Evolutionary conservation across 2,113 vertebrate species (phyloP).

Genomic region (Melanostigma gelatinosum): DNA sequence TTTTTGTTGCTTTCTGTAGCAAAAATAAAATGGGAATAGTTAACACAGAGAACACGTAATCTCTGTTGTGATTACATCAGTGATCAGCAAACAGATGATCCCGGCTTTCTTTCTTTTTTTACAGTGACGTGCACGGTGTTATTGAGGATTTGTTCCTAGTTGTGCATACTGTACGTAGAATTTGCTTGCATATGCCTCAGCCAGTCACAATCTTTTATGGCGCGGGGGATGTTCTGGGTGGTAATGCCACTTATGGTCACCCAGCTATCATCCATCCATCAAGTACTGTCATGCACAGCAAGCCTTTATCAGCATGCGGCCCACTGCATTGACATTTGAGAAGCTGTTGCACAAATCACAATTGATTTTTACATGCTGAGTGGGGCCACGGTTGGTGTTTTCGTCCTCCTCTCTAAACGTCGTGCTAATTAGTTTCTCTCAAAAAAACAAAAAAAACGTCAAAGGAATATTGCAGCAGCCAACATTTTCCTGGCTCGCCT

Average conservation of each 20-base stretch:
- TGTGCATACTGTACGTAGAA: neutral
- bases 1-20: neutral
- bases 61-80: constrained; percentile 28
- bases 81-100: constrained; percentile 34
- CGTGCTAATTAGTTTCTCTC: constrained; percentile 46
- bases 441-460: constrained; percentile 23
- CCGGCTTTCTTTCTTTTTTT: neutral
- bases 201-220: neutral
- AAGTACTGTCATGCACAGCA: constrained; percentile 10
- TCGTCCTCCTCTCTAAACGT: constrained; percentile 12
- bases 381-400: neutral
- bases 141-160: neutral
- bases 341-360: constrained; percentile 54
- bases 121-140: neutral
- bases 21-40: constrained; percentile 18
- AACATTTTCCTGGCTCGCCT: constrained; percentile 20
- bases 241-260: constrained; percentile 24
- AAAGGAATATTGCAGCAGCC: constrained; percentile 7
- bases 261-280: constrained; percentile 43
- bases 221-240: neutral
- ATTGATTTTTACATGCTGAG: constrained; percentile 63
- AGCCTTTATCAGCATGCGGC: constrained; percentile 48
- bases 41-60: constrained; percentile 28
- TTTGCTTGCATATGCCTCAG: neutral
- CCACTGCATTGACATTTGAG: constrained; percentile 30